A percentile compares a stretch with the other conserved stretches of the same genome.
Conservation (phyloP, 92 coral and sea anemone genomes). For the Ricordea florida region DNA sequence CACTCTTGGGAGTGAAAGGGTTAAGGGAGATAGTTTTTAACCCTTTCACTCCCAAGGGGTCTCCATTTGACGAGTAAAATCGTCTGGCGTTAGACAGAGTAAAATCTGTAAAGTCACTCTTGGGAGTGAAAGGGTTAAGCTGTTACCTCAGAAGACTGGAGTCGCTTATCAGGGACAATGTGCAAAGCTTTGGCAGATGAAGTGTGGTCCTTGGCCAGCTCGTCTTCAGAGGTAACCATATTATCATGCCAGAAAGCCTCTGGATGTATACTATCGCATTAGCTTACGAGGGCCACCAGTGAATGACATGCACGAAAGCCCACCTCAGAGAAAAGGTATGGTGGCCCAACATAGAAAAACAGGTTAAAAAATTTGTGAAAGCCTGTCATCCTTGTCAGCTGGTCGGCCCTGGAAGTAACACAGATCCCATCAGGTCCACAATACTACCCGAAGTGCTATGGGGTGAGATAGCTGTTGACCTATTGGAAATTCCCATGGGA, state of each 20-base stretch:
- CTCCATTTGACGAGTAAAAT: too few species aligned
- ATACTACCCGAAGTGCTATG: slow-evolving; percentile 61
- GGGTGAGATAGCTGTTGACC: slow-evolving; percentile 46
- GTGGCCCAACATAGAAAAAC: slow-evolving; percentile 29
- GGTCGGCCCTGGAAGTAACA: slow-evolving; percentile 49
- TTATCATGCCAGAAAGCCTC: background rate
- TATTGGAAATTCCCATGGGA: background rate
- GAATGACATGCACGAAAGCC: slow-evolving; percentile 5
- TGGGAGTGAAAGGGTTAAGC: too few species aligned
- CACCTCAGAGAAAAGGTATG: slow-evolving; percentile 3
- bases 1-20: too few species aligned
- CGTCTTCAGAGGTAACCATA: slow-evolving; percentile 14
- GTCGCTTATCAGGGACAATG: slow-evolving; percentile 17
- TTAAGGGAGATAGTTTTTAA: too few species aligned
- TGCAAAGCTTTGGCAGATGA: slow-evolving; percentile 40
- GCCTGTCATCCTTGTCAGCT: slow-evolving; percentile 45
- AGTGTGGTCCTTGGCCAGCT: slow-evolving; percentile 38
- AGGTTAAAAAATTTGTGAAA: slow-evolving; percentile 6
- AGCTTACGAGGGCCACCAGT: slow-evolving; percentile 28
- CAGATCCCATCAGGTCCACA: slow-evolving; percentile 59
- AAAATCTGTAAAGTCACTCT: too few species aligned
- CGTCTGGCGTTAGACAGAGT: too few species aligned
- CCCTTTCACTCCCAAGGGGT: too few species aligned
- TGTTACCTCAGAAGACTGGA: slow-evolving; percentile 22
- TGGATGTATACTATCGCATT: slow-evolving; percentile 7